A percentile compares a stretch with the other conserved stretches of the same genome.
phyloP scores from a whole-genome alignment of 35 echinoderm and acorn worm genomes.

The Stichopus chloronotus region DNA sequence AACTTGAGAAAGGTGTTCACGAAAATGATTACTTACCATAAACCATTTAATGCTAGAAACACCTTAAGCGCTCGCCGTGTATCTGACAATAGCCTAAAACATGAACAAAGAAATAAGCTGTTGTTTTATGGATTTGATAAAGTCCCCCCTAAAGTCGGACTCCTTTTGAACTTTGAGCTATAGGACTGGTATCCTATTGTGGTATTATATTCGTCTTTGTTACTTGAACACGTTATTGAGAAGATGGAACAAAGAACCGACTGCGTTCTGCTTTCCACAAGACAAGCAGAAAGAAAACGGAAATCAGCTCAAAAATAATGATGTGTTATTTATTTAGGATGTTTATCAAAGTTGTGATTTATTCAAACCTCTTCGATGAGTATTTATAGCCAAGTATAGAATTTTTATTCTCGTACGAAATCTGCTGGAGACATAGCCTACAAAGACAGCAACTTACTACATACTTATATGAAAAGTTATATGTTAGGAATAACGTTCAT shows the following conservation, averaged over 20 bases:
- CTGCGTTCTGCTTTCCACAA: not conserved
- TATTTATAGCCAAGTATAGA: no score
- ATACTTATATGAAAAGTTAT: no score
- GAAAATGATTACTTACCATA: not conserved
- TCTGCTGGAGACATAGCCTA: no score
- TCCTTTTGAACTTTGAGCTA: slow-evolving; percentile 5
- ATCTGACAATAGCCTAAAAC: not conserved
- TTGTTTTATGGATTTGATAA: not conserved
- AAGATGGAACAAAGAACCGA: not conserved
- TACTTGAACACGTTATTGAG: not conserved
- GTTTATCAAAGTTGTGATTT: no score
- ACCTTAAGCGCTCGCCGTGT: not conserved
- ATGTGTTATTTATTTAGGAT: no score
- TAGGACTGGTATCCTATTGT: not conserved
- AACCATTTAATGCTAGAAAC: not conserved
- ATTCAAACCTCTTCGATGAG: no score
- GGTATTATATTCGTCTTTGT: not conserved
- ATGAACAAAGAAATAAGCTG: slow-evolving; percentile 22
- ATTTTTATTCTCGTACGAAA: no score
- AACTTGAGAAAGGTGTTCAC: not conserved
- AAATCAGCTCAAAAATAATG: no score
- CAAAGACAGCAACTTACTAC: no score
- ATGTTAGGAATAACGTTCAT: no score
- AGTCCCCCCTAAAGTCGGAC: slow-evolving; percentile 1
- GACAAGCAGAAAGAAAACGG: no score